Evolutionary conservation across 2,113 vertebrate genomes (phyloP).

Genomic region (Mirounga angustirostris): DNA sequence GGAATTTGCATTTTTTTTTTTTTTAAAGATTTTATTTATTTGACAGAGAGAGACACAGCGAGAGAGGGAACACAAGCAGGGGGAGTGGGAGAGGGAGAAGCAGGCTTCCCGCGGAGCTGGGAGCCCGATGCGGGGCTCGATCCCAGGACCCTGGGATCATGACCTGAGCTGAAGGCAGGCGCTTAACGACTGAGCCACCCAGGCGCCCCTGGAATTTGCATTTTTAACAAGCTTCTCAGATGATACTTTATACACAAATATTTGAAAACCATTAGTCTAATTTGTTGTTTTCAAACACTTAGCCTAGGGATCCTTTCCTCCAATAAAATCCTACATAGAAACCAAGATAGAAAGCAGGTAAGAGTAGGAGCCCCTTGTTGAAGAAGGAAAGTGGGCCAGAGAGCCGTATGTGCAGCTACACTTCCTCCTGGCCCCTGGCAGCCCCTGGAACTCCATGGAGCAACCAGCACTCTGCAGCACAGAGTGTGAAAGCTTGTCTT

Average conservation of each 20-base stretch:
- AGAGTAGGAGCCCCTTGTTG: background rate
- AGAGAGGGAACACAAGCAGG: no score
- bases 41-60: no score
- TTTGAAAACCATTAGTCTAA: background rate
- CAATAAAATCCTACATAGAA: background rate
- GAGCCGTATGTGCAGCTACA: background rate
- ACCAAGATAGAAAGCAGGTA: background rate
- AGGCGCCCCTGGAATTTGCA: background rate
- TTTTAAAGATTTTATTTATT: no score
- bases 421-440: background rate
- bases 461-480: background rate
- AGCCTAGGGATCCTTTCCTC: background rate
- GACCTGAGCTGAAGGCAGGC: no score
- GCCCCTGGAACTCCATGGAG: background rate
- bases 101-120: no score
- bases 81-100: no score
- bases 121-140: no score
- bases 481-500: background rate
- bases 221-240: background rate
- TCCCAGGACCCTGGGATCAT: no score
- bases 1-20: constrained; percentile 19
- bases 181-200: no score
- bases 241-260: background rate
- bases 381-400: background rate
- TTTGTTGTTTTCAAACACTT: constrained; percentile 22